These are phyloP conservation scores for Chinchilla lanigera DNA, from an alignment of 2,113 vertebrate species.

Conservation along the genomic window DNA sequence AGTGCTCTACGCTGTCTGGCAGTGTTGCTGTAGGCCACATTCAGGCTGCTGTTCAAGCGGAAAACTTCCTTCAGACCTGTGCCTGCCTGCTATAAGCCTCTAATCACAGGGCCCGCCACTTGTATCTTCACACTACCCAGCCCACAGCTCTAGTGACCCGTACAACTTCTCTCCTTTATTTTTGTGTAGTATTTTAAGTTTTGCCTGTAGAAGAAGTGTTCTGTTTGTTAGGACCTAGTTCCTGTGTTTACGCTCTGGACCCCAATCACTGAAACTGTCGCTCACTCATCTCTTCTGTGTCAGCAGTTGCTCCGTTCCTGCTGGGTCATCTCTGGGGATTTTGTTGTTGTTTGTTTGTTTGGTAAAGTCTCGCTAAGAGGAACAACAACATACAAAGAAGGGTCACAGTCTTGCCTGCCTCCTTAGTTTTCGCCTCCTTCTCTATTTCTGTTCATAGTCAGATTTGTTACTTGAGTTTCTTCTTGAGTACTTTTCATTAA, in stretches of 20 bases:
- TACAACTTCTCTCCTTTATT: not conserved
- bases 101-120: not conserved
- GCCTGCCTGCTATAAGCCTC: not conserved
- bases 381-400: not conserved
- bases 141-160: not conserved
- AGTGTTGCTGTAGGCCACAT: not conserved
- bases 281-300: not conserved
- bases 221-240: not conserved
- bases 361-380: not conserved
- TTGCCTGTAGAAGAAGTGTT: not conserved
- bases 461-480: not conserved
- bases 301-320: not conserved
- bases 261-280: not conserved
- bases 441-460: not conserved
- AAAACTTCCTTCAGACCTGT: not conserved
- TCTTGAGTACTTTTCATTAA: constrained; percentile 6
- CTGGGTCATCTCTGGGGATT: not conserved
- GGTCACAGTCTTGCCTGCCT: not conserved
- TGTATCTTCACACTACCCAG: not conserved
- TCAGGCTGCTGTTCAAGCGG: not conserved
- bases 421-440: not conserved
- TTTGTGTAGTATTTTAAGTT: constrained; percentile 6
- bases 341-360: not conserved
- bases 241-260: not conserved
- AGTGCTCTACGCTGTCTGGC: not conserved